Conservation (phyloP, 2,888 invertebrate genomes). For the Sarcophaga variegata region DNA sequence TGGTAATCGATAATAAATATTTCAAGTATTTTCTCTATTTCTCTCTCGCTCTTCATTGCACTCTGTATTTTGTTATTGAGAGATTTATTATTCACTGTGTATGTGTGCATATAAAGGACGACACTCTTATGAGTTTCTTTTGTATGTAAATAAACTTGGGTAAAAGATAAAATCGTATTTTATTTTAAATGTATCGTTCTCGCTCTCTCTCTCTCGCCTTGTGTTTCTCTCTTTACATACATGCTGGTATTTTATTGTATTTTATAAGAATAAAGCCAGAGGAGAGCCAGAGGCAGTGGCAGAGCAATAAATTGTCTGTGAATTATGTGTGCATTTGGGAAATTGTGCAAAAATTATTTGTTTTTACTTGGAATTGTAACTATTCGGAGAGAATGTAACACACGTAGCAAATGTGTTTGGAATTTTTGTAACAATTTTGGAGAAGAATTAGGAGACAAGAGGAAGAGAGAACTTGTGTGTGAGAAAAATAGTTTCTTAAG, state of each 20-base stretch:
- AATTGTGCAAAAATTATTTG: background rate
- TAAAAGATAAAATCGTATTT: too few relatives aligned
- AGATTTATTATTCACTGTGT: too few relatives aligned
- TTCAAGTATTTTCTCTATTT: background rate
- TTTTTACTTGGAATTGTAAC: background rate
- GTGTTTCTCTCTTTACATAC: too few relatives aligned
- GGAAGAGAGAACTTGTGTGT: too few relatives aligned
- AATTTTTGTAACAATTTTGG: background rate
- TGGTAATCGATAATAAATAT: constrained; percentile 30
- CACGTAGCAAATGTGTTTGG: background rate
- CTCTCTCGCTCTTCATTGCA: background rate
- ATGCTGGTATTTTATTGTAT: too few relatives aligned
- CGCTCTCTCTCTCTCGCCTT: too few relatives aligned
- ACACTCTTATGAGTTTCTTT: too few relatives aligned
- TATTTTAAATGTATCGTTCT: too few relatives aligned
- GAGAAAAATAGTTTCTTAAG: too few relatives aligned
- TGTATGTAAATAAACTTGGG: too few relatives aligned
- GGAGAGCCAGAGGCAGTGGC: background rate
- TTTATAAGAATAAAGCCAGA: too few relatives aligned
- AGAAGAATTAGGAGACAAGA: background rate
- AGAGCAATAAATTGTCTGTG: background rate
- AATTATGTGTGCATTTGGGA: background rate
- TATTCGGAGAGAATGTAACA: background rate
- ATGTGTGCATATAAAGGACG: too few relatives aligned
- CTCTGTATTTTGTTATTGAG: background rate